phyloP scores from a whole-genome alignment of 2,888 invertebrate genomes.

The Drosophila limbata region DNA sequence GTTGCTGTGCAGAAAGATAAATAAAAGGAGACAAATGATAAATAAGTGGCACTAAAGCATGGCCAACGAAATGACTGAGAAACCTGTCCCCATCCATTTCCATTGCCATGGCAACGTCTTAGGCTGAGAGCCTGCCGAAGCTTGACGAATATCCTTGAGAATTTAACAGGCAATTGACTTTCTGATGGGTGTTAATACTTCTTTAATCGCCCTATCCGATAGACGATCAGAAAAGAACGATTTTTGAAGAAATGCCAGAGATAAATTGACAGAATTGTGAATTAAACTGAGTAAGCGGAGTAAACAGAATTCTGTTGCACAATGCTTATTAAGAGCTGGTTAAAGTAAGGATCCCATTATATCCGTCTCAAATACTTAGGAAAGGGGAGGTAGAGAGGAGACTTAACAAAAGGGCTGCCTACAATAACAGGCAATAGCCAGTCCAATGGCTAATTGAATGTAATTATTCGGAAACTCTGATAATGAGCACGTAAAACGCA shows the following conservation, averaged over 20 bases:
- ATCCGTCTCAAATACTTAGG: background rate
- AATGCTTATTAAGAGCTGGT: background rate
- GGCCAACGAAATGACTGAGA: slow-evolving; percentile 32
- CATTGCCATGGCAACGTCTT: slow-evolving; percentile 23
- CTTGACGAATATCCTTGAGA: slow-evolving; percentile 49
- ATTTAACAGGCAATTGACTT: slow-evolving; percentile 74
- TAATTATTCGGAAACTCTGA: slow-evolving; percentile 75
- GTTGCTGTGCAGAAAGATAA: slow-evolving; percentile 48
- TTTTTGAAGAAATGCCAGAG: slow-evolving; percentile 36
- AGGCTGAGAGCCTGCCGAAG: slow-evolving; percentile 24
- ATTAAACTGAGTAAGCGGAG: background rate
- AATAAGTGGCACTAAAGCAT: slow-evolving; percentile 67
- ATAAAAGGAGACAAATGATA: slow-evolving; percentile 66
- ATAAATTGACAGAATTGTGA: slow-evolving; percentile 46
- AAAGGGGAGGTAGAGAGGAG: no score
- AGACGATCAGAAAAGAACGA: slow-evolving; percentile 23
- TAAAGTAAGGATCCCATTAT: slow-evolving; percentile 31
- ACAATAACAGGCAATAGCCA: slow-evolving; percentile 21
- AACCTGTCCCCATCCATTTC: slow-evolving; percentile 13
- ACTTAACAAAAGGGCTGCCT: slow-evolving; percentile 18
- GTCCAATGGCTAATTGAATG: slow-evolving; percentile 71
- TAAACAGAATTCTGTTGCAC: background rate
- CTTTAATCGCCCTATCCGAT: slow-evolving; percentile 36
- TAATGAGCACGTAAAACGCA: slow-evolving; percentile 76
- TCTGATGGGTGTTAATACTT: slow-evolving; percentile 64